Base-by-base conservation (phyloP, 2,888 invertebrate species). In the Rotaria magnacalcarata region DNA sequence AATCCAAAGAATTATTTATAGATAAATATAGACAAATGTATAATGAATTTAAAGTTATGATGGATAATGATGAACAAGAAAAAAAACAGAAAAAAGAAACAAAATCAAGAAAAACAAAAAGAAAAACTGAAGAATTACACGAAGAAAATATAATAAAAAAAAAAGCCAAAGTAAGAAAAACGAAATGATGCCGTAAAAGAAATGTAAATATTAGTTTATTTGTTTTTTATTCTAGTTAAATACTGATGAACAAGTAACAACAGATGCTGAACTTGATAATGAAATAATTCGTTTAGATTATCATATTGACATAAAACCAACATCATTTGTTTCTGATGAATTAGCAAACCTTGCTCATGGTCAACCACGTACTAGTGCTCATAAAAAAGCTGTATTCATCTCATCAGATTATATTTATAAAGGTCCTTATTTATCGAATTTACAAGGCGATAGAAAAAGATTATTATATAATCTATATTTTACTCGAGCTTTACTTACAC, bases 11-110 rank as follows among this genome's bases (percentile, higher is more conserved):
- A 14, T 67, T 67, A 67, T 67, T 67, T 67, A 67, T 34, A 19
- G 67, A 67, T 19, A 67, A 67, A 67, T 67, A 67, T 67, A 34
- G 67, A 27, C 14, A 67, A 67, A 67, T 67, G 67, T 67, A 67
- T 34, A 34, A 34, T 34, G 67, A 67, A 67, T 67, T 67, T 41
- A 67, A 67, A 67, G 19, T 41, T 14, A 67, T 67, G 67, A 67
- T 67, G 34, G 67, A 67, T 41, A 34, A 67, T 67, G 34, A 67
- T 67, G 34, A 67, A 67, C 34, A 67, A 67, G 67, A 67, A 34
- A 16, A 67, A 41, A 27, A 16, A 16, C 16, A 8, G 16, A 52
- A 8, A 27, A 60, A 27, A 27, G 14, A 1, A 27, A 60, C 7
- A 60, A 60, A 60, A 27, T 34, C 47, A 27, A 60, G 14, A 27